Conservation (phyloP, 2,888 invertebrate species). For the Drosophila austrosaltans region DNA sequence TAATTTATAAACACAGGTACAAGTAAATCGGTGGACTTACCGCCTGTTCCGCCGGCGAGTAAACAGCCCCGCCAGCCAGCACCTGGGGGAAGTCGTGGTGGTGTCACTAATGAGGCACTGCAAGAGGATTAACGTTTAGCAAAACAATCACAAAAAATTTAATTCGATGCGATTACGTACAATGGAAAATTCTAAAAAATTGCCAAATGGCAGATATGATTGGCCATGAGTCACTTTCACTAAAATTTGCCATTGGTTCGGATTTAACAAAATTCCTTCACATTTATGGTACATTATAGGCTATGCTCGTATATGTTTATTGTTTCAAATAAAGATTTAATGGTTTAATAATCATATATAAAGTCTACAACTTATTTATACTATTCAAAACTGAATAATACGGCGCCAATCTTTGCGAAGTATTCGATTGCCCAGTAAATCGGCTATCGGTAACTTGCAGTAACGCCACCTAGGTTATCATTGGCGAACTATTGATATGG, state of each 20-base stretch:
- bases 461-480: not conserved
- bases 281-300: not conserved
- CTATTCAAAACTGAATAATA: not conserved
- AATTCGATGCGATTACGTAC: constrained; percentile 20
- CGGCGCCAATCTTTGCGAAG: not conserved
- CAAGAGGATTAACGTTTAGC: constrained; percentile 53
- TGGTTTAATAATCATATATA: not conserved
- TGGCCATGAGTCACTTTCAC: constrained; percentile 25
- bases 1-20: constrained; percentile 48
- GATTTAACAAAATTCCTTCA: not conserved
- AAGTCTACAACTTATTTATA: not conserved
- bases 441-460: too few species aligned
- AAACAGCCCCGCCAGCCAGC: constrained; percentile 41
- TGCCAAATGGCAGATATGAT: constrained; percentile 30
- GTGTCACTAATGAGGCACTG: constrained; percentile 57
- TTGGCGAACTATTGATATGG: not conserved
- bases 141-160: not conserved
- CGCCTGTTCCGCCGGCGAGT: constrained; percentile 66
- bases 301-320: not conserved
- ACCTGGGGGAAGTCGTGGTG: constrained; percentile 42
- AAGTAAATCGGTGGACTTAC: constrained; percentile 74
- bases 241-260: not conserved
- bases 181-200: constrained; percentile 25
- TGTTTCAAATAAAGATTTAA: constrained; percentile 12
- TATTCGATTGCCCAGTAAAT: not conserved